Base-by-base conservation (phyloP, 2,888 invertebrate species). In the Lepetodrilus schrolli region DNA sequence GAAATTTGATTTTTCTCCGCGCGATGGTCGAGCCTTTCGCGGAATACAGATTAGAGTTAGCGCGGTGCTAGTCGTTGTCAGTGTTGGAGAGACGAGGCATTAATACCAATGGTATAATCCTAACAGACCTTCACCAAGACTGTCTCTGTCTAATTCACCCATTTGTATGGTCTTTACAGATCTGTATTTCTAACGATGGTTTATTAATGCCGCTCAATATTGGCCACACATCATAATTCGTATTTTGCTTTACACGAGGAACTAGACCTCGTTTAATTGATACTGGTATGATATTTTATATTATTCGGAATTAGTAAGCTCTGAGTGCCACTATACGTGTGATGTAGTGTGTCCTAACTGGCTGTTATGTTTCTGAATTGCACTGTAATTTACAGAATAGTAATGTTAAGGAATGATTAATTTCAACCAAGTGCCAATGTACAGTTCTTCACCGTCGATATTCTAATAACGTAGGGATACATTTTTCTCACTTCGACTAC, bases 1-100 rank as follows among this genome's bases (percentile, higher is more conserved):
- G 68, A 68, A 68, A 68, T 68, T 68, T 68, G 68, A 68, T 68
- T 68, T 68, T 68, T 58, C 58, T 58, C 34, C 30, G 58, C 30
- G 26, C 8, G 58, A 30, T 58, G 58, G 30, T 30, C 58, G 34
- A 58, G 58, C 58, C 30, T 58, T 58, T 30, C 13, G 58, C 34
- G 30, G 58, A 58, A 58, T 58, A 58, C 58, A 58, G 58, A 58
- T 58, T 58, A 58, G 58, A 13, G 17, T 10, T 17, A n/a, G 13
- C 34, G 34, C 34, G 34, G 26, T 58, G 58, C 26, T 17, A 7
- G 58, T 2, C 10, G 58, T 13, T 5, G 34, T 30, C 17, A 30
- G 58, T 17, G 58, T 30, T 23, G 26, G 30, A 30, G 4, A 4
- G 58, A 34, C 7, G 34, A 34, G 34, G 17, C 30, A 30, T 13